phyloP scores from a whole-genome alignment of 2,113 vertebrate species.

The Aythya baeri region DNA sequence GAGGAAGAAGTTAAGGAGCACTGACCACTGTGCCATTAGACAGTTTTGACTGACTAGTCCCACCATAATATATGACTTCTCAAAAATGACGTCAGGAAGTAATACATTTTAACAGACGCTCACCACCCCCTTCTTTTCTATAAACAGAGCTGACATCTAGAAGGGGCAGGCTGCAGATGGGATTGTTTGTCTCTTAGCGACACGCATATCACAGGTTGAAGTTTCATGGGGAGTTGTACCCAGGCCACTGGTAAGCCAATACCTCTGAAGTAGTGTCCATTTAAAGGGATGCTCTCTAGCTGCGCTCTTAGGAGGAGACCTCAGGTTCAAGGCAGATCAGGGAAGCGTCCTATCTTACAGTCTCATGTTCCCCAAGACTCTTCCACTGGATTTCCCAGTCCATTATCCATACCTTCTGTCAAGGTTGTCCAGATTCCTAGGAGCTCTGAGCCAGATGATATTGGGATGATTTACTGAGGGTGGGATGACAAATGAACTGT shows the following conservation, averaged over 20 bases:
- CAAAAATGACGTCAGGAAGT: not conserved
- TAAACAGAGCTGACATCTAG: conserved; percentile 3
- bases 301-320: not conserved
- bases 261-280: conserved; percentile 7
- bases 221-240: conserved; percentile 11
- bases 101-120: conserved; percentile 28
- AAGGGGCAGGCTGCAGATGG: conserved; percentile 58
- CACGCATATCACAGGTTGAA: not conserved
- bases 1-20: not conserved
- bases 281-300: conserved; percentile 20
- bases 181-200: conserved; percentile 36
- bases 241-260: conserved; percentile 36
- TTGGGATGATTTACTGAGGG: conserved; percentile 11
- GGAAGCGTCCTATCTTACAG: not conserved
- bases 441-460: conserved; percentile 21
- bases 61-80: not conserved
- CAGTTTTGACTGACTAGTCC: conserved; percentile 21
- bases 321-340: not conserved
- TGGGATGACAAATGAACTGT: not conserved
- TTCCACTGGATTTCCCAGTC: not conserved
- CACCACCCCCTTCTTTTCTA: conserved; percentile 50
- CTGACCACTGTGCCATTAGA: not conserved
- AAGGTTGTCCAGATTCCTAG: conserved; percentile 24
- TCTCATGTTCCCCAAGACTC: conserved; percentile 9
- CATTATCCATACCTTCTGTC: conserved; percentile 1